A percentile compares a stretch with the other conserved stretches of the same genome.
Conservation (phyloP, 2,113 vertebrate species). For the Prolemur simus region DNA sequence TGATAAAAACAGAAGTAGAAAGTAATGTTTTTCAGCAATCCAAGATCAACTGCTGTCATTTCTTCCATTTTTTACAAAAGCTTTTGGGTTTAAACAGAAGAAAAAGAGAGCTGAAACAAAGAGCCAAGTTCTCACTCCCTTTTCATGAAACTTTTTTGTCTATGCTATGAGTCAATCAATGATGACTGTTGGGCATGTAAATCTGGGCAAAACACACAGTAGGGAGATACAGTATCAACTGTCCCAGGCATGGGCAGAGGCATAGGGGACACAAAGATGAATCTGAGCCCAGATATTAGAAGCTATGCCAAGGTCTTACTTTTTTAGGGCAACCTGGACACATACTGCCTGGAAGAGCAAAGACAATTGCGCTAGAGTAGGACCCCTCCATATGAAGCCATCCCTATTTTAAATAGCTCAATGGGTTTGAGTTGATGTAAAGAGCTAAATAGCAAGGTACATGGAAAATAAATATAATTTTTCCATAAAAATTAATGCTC, state of each 20-base stretch:
- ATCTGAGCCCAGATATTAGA: neutral
- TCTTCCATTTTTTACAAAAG: neutral
- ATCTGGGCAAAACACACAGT: neutral
- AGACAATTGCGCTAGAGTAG: neutral
- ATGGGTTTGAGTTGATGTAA: conserved; percentile 1
- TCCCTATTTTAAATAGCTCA: neutral
- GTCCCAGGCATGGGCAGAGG: neutral
- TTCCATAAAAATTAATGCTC: conserved; percentile 72
- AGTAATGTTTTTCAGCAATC: neutral
- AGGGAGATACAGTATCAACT: neutral
- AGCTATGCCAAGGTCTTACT: neutral
- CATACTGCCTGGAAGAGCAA: neutral
- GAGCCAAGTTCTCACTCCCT: neutral
- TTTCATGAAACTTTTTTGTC: conserved; percentile 22
- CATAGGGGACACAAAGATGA: neutral
- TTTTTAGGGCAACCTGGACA: neutral
- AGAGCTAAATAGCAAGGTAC: conserved; percentile 43
- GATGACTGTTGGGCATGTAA: neutral
- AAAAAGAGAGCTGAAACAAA: neutral
- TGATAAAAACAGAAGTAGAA: neutral
- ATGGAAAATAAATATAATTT: conserved; percentile 59
- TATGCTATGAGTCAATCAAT: neutral
- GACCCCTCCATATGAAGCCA: neutral
- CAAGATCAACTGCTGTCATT: neutral
- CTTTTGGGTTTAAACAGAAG: neutral